A percentile compares a stretch with the other conserved stretches of the same genome.
Evolutionary conservation across 1,140 invertebrate species (phyloP).

Genomic region (Lineus longissimus): DNA sequence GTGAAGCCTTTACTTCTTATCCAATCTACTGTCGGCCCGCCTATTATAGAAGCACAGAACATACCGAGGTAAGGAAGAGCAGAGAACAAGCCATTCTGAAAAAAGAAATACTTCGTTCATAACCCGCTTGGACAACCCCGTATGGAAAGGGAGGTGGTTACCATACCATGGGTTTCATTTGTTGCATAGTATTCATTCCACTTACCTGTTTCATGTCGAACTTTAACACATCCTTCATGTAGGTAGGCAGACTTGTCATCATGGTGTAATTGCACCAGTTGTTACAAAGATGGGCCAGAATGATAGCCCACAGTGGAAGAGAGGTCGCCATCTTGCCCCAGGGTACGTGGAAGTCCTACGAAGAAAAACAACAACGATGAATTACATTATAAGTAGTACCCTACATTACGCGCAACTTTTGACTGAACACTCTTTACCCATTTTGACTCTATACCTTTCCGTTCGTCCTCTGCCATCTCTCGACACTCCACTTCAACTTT

Average conservation of each 20-base stretch:
- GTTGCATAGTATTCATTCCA: background rate
- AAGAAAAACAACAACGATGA: background rate
- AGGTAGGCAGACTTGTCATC: conserved; percentile 86
- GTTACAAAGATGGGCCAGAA: conserved; percentile 74
- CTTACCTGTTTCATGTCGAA: conserved; percentile 75
- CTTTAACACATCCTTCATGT: conserved; percentile 81
- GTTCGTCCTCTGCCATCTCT: too few relatives aligned
- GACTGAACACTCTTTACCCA: background rate
- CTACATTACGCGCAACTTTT: background rate
- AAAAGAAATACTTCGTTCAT: too few relatives aligned
- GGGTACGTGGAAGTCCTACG: conserved; percentile 70
- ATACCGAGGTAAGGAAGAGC: conserved; percentile 84
- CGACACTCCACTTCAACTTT: too few relatives aligned
- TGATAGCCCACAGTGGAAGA: conserved; percentile 87
- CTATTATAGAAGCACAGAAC: conserved; percentile 71
- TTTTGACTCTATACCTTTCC: too few relatives aligned
- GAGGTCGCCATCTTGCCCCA: conserved; percentile 92
- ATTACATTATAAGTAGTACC: background rate
- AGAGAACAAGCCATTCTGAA: conserved; percentile 80
- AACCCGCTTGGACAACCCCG: too few relatives aligned
- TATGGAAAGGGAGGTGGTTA: too few relatives aligned
- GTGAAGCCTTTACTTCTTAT: conserved; percentile 62
- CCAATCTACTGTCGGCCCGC: conserved; percentile 77
- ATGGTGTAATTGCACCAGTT: conserved; percentile 92
- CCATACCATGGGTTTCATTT: too few relatives aligned